A percentile compares a stretch with the other conserved stretches of the same genome.
Evolutionary conservation across 2,888 invertebrate species (phyloP).

Genomic region (Drosophila conformis): DNA sequence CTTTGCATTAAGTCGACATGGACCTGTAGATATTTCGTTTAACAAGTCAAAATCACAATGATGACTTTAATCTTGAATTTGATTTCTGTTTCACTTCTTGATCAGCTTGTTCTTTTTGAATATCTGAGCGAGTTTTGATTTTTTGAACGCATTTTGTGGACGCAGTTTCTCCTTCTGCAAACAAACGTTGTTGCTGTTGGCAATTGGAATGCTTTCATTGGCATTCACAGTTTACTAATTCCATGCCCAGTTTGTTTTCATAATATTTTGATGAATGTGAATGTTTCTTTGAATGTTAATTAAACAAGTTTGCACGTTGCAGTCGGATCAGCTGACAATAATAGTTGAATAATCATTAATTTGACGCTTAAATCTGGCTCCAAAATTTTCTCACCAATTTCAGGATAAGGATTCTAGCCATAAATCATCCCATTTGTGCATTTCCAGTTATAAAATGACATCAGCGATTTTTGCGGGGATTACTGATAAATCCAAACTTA

Average conservation of each 20-base stretch:
- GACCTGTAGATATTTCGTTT: not conserved
- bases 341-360: not conserved
- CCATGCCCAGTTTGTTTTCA: not conserved
- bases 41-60: not conserved
- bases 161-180: not conserved
- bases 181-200: not conserved
- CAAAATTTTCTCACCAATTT: not conserved
- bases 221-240: constrained; percentile 6
- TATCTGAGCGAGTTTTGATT: not conserved
- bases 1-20: not conserved
- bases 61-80: not conserved
- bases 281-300: not conserved
- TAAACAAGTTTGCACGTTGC: not conserved
- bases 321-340: not conserved
- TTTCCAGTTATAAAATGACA: not conserved
- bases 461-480: not conserved
- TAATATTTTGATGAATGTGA: too few species aligned
- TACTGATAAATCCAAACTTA: not conserved
- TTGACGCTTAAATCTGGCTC: not conserved
- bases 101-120: not conserved
- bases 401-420: not conserved
- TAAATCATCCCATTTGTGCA: not conserved
- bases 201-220: constrained; percentile 39
- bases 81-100: not conserved
- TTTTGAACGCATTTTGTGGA: not conserved